Base-by-base conservation (phyloP, 2,888 invertebrate species). In the Stegana nigrithorax region DNA sequence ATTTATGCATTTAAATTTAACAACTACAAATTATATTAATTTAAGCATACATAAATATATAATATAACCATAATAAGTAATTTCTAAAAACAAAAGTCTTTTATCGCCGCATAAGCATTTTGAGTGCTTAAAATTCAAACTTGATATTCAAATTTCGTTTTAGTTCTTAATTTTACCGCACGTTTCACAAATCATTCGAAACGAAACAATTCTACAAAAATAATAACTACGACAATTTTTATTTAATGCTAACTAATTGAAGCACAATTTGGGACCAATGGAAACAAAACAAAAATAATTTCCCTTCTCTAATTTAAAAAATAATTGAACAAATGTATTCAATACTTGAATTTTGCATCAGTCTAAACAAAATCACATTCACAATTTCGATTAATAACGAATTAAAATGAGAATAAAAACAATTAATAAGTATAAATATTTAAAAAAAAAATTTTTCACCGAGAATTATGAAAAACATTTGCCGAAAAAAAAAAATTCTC, bases 341-440 rank as follows among this genome's bases (percentile, higher is more conserved):
- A 65, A 65, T 45, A 62, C 65, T 66, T 65, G 63, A 53, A 76
- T 78, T 78, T 76, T 76, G 75, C 73, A 69, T 76, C 75, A 76
- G 75, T 76, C 75, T 76, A 77, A 76, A 76, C 75, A 78, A 77
- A 76, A 76, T 76, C 75, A 76, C 75, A 76, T 77, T 77, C 77
- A 76, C 75, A 76, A 76, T 76, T 76, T 76, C 77, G 75, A 76
- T 76, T 73, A 73, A 78, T 77, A 78, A 78, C 74, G 77, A 77
- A 69, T 74, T 76, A 42, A 27, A 60, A 76, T 72, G 71, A 76
- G 69, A 69, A 70, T 73, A 72, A 36, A 68, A 72, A 71, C 74
- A 66, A 75, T 67, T 59, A 69, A 70, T 60, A 66, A 70, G 65
- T 63, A 71, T 56, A 50, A 29, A 50, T 32, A 59, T 50, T 29